Percentiles rank a stretch among this genome's conserved stretches.
Conservation (phyloP, 2,888 invertebrate genomes). For the Anthrax anthrax region DNA sequence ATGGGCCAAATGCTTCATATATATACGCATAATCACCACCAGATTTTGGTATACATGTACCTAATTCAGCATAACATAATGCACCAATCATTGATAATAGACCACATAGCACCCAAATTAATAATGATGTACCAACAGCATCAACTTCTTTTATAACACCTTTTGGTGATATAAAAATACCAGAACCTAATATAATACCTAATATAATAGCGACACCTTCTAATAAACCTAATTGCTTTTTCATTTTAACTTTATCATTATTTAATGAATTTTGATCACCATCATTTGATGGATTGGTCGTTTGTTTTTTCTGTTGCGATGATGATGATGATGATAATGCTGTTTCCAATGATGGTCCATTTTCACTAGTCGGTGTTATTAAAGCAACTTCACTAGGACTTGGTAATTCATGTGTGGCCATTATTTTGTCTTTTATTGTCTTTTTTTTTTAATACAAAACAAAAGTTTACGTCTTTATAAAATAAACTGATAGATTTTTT, state of each 20-base stretch:
- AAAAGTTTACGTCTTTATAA: too few species aligned
- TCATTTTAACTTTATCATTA: slow-evolving; percentile 54
- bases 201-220: slow-evolving; percentile 90
- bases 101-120: slow-evolving; percentile 82
- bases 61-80: slow-evolving; percentile 92
- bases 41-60: slow-evolving; percentile 65
- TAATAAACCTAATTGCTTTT: slow-evolving; percentile 74
- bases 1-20: slow-evolving; percentile 74
- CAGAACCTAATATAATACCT: slow-evolving; percentile 90
- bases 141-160: slow-evolving; percentile 84
- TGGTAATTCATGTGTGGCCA: slow-evolving; percentile 21
- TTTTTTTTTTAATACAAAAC: too few species aligned
- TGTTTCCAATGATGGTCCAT: slow-evolving; percentile 10
- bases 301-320: too few species aligned
- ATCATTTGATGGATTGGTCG: neutral
- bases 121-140: slow-evolving; percentile 73
- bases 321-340: neutral
- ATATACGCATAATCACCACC: slow-evolving; percentile 98
- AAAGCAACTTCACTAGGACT: slow-evolving; percentile 33
- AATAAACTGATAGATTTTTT: too few species aligned
- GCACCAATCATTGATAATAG: slow-evolving; percentile 85
- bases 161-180: slow-evolving; percentile 91
- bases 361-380: slow-evolving; percentile 26
- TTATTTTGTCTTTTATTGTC: too few species aligned
- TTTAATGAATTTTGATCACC: neutral